Evolutionary conservation across 2,888 invertebrate species (phyloP), one percentile per base, ranked within the genome.

Genomic region (Papilio protenor): DNA sequence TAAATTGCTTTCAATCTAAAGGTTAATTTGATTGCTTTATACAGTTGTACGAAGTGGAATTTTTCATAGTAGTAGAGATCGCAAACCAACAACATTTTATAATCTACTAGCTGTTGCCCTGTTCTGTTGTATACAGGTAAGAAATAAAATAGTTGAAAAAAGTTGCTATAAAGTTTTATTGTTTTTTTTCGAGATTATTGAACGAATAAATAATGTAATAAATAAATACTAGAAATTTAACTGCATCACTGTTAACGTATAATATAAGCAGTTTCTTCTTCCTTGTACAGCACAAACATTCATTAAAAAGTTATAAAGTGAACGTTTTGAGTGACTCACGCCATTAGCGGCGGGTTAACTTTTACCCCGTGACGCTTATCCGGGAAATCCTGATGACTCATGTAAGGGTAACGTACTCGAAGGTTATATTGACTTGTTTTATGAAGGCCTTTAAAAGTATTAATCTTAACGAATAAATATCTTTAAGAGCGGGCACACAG

Each of bases 341-440:
- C 49, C 21, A n/a, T 72, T 76, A 33, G 23, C 45, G 23, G 23
- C 14, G 47, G 27, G 70, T 76, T 47, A 59, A 59, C 33, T 61
- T 71, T 21, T 16, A 27, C 71, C 76, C 23, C 27, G 45, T 21
- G 45, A 70, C 27, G 45, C 49, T 71, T 72, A 64, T 64, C 71
- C 49, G 76, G 76, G 47, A 76, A 76, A 76, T 33, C 72, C 76
- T 69, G 59, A 21, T 72, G 76, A 76, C 61, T 76, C 76, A 76
- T 49, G 27, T n/a, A 33, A 52, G 49, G 71, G 49, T 72, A 72
- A 59, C 71, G 71, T 14, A 61, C 61, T 52, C 27, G 21, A 18
- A 18, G 11, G 66, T 27, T 47, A 69, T 40, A 64, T 64, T 40
- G 64, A 64, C 33, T 18, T 61, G 27, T 10, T 64, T n/a, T 64